Base-by-base conservation (phyloP, 2,113 vertebrate genomes). In the Cryptotis parvus region DNA sequence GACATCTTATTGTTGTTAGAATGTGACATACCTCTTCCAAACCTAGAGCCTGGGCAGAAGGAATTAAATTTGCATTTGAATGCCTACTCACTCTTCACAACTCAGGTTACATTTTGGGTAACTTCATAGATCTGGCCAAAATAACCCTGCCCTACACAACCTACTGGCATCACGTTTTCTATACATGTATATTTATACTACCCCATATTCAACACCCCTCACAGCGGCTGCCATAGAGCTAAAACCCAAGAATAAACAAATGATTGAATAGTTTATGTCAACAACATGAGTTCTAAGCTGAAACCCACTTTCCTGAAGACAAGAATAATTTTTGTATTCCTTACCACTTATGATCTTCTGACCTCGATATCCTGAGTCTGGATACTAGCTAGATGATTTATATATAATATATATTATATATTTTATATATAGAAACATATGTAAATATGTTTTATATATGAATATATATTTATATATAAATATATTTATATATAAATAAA, bases 251-350 rank as follows among this genome's bases (percentile, higher is more conserved):
- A 73, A 87, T 18, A 74, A 70, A 37, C 68, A n/a, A 70, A 73
- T 37, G 35, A 26, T 73, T 70, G 55, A 49, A 41, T 43, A 24
- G 16, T 92, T 89, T 83, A 16, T 33, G 58, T 41, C 43, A 84
- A 80, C 85, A 10, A 93, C 33, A 70, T 84, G n/a, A 39, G 5
- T 41, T 81, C 33, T 83, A 80, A n/a, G 70, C 18, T 66, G 18
- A 82, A 72, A 72, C 31, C 2, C 26, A 9, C 7, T 55, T 73
- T 31, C 29, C 33, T 69, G 31, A 29, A 73, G 26, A 20, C 29
- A 69, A 76, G 35, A 52, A 49, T 4, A 16, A 33, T 12, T 39
- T 49, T 58, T 24, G 14, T 16, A 31, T 7, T n/a, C 26, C 4
- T 89, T 72, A 37, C 29, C 11, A 41, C 16, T 70, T 33, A 20